Base-by-base conservation (phyloP, 2,113 vertebrate genomes). In the Anguilla japonica region DNA sequence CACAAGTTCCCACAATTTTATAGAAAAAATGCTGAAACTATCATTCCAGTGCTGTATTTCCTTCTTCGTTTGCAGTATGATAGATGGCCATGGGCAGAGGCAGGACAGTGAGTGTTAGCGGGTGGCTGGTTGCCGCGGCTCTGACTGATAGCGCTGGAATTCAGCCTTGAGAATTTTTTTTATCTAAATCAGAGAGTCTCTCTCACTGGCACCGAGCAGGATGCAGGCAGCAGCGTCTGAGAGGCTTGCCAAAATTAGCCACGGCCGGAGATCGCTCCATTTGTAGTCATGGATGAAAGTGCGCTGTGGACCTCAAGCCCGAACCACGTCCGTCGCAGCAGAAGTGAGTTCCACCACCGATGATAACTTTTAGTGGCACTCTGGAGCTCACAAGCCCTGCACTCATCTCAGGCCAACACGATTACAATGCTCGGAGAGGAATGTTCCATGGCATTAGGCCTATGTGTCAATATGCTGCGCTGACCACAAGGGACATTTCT, bases 191-290 rank as follows among this genome's bases (percentile, higher is more conserved):
- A 92, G 91, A 89, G 92, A 88, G 87, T 67, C 90, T 87, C 53
- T 88, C 89, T 88, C 83, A 53, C 89, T 91, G 92, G 92, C 93
- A 92, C 93, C 94, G 93, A 84, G 89, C 83, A 89, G 87, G 86
- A 86, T 53, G 83, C 90, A 84, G 86, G 81, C 89, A 90, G 83
- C 50, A 88, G 90, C 50, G 75, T 91, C 90, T 85, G 89, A 93
- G 90, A 91, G 89, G 92, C 84, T 83, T 91, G 82, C 94, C 93
- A 93, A 93, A 95, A 94, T 95, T 95, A 95, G 94, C 91, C 90
- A 85, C 20, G 83, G 83, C 89, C 87, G 88, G 83, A 87, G 84
- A 87, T 85, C 26, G 80, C 82, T 93, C 94, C 93, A 93, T 95
- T 93, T 94, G 93, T 88, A 95, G 94, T 91, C 93, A 91, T 90